Evolutionary conservation across 2,888 invertebrate species (phyloP).

Genomic region (Drosophila rellima): DNA sequence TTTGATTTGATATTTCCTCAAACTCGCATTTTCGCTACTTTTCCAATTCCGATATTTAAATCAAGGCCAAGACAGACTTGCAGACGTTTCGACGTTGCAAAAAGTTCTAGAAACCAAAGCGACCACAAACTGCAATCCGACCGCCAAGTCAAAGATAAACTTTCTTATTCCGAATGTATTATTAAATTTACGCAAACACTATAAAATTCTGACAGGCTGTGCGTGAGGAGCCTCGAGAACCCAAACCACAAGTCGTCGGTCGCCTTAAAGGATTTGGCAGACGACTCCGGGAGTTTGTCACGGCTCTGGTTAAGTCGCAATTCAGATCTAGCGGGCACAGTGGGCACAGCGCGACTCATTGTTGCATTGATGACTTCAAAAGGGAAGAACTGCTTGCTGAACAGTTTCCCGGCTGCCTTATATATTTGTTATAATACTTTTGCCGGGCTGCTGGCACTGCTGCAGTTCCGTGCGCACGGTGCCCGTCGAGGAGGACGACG

Average conservation of each 20-base stretch:
- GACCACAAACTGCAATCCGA: constrained; percentile 32
- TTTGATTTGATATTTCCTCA: background rate
- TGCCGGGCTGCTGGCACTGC: constrained; percentile 61
- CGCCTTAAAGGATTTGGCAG: constrained; percentile 46
- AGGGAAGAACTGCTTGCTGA: constrained; percentile 37
- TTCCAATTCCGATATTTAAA: constrained; percentile 18
- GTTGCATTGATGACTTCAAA: constrained; percentile 34
- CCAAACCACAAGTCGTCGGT: constrained; percentile 27
- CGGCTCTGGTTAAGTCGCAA: constrained; percentile 39
- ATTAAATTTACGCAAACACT: constrained; percentile 71
- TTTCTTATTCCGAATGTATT: constrained; percentile 71
- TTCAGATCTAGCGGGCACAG: constrained; percentile 35
- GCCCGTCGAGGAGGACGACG: constrained; percentile 83
- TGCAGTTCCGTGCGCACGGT: constrained; percentile 85
- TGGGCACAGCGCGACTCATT: constrained; percentile 21
- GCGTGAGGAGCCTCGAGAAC: constrained; percentile 9
- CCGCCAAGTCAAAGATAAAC: constrained; percentile 68
- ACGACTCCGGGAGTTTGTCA: constrained; percentile 23
- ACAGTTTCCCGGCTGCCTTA: constrained; percentile 41
- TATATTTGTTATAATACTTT: constrained; percentile 72
- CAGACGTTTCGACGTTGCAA: background rate
- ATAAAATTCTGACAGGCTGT: constrained; percentile 32
- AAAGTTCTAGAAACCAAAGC: constrained; percentile 41
- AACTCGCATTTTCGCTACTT: background rate
- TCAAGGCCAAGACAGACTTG: constrained; percentile 28